Base-by-base conservation (phyloP, 2,888 invertebrate genomes). In the Mellilla xanthometata region DNA sequence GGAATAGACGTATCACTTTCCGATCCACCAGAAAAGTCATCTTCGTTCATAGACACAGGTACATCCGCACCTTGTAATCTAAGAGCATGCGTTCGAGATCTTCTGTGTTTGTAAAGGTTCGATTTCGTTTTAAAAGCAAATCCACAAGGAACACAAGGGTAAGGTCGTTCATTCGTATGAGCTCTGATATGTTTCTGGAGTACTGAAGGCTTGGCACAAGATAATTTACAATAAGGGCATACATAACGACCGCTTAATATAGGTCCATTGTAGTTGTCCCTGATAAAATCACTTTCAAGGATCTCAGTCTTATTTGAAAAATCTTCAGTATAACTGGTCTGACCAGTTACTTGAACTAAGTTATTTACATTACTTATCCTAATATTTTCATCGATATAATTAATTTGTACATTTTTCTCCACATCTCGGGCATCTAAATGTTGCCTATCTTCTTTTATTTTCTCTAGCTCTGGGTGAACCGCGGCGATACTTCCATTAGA, bases 41-140 rank as follows among this genome's bases (percentile, higher is more conserved):
- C 92, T 39, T 92, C 92, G 55, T 92, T 91, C 29, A 87, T 75
- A 27, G 90, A 77, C 45, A 79, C 76, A 41, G 91, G 81, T 39
- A 87, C 72, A 58, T 92, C 92, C 54, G 91, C 84, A 52, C 93
- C 93, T 66, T 93, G 93, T 62, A 91, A 81, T 66, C 94, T 91
- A 56, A 93, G 87, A 36, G 92, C 91, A 68, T 95, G 95, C 29
- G 95, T 92, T 61, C 94, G 91, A 33, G 94, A 94, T 78, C 95
- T 91, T 78, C 95, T 93, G 82, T 97, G 97, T 81, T 97, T 97
- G 78, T 96, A 97, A 58, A 97, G 91, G 82, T 97, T 97, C 65
- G 97, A 97, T 80, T 96, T 96, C 12, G 97, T 97, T 85, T 97
- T 97, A 88, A 97, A 97, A 65, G 96, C 95, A 84, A 97, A 96